Evolutionary conservation across 2,888 invertebrate genomes (phyloP), one percentile per base, ranked within the genome.

Genomic region (Amblyjoppa fuscipennis): DNA sequence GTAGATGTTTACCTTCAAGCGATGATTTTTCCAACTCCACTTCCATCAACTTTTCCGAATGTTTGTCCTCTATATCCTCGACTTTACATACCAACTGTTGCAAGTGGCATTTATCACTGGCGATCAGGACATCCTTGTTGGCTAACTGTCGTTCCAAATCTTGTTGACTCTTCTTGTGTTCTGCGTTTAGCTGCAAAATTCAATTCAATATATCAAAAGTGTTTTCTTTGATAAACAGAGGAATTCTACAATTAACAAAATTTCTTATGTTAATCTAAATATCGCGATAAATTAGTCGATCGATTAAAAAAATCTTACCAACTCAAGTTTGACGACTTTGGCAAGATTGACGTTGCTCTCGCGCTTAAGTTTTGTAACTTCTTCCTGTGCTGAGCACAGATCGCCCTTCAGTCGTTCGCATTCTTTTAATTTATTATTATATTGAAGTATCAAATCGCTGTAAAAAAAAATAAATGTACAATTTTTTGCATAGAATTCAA

Each of bases 1-100:
- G 7, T 51, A 49, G 20, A 45, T 16, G n/a, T 61, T 68, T 88
- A 91, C 92, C 90, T 90, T 91, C 85, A 3, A 90, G 56, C 2
- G 68, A 64, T 13, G 89, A 87, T 70, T 90, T 90, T 73, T 90
- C 83, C 16, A 90, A 41, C 16, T 90, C 88, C 7, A 84, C 68
- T 76, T 89, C 84, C 77, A 91, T 80, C 45, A 81, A 25, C 77
- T 86, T 89, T n/a, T 74, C 82, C 7, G 59, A 77, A 59, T 89
- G 85, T 38, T 83, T 70, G 0, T 76, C 81, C 69, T 92, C 91
- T 9, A 88, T 7, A 5, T 88, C 87, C 66, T 89, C 88, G 73
- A 93, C 83, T 86, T 92, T 93, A 79, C 86, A 91, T 49, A 82
- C 64, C 38, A 93, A 84, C 80, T 93, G 93, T 74, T 90, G 86